Conservation (phyloP, 1,140 invertebrate genomes). For the Brachionus angularis region DNA sequence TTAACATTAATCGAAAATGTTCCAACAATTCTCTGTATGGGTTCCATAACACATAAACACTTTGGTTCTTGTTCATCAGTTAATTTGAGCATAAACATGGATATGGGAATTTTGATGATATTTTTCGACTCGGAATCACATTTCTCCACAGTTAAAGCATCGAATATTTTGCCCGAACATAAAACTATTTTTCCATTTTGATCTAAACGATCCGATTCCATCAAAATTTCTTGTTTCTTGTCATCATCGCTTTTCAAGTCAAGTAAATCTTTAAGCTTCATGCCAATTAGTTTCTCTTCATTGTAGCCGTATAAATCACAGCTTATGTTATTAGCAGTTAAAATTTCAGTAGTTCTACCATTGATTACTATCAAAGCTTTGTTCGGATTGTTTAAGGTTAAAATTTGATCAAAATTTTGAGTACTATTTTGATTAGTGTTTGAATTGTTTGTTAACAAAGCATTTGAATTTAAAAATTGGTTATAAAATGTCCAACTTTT, state of each 20-base stretch:
- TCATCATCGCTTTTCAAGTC: conserved; percentile 53
- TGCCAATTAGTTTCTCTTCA: conserved; percentile 61
- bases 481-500: conserved; percentile 55
- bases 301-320: conserved; percentile 64
- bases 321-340: conserved; percentile 63
- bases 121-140: neutral
- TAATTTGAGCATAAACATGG: conserved; percentile 16
- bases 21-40: conserved; percentile 60
- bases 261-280: conserved; percentile 62
- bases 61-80: conserved; percentile 57
- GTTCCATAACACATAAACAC: conserved; percentile 66
- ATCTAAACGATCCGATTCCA: conserved; percentile 61
- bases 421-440: conserved; percentile 24
- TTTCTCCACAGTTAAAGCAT: conserved; percentile 43
- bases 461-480: conserved; percentile 46
- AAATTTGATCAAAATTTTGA: conserved; percentile 46
- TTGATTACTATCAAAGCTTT: conserved; percentile 57
- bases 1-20: conserved; percentile 51
- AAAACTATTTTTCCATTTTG: conserved; percentile 62
- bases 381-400: conserved; percentile 53
- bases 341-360: conserved; percentile 59
- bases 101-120: neutral
- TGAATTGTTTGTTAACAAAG: neutral
- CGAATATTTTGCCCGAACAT: conserved; percentile 64
- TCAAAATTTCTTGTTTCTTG: conserved; percentile 60